Percentiles rank a stretch among this genome's conserved stretches.
Evolutionary conservation across 2,113 vertebrate species (phyloP).

Genomic region (Festucalex cinctus): DNA sequence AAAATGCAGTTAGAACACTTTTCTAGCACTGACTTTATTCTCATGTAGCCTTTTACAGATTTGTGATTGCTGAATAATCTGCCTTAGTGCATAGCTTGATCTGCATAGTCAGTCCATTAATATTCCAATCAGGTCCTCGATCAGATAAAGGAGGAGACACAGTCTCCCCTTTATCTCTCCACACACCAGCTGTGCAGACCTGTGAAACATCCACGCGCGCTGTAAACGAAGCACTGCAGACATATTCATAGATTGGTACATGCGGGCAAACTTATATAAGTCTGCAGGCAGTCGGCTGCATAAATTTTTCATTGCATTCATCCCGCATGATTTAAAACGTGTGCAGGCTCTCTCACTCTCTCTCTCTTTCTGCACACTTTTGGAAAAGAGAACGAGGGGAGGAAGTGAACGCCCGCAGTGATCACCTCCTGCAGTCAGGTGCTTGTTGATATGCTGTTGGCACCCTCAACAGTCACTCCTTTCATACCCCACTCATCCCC

Average conservation of each 20-base stretch:
- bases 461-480: constrained; percentile 47
- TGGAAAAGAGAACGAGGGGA: constrained; percentile 14
- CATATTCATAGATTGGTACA: constrained; percentile 47
- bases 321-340: constrained; percentile 56
- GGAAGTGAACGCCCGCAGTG: constrained; percentile 40
- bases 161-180: constrained; percentile 65
- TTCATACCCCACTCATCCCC: constrained; percentile 51
- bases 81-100: constrained; percentile 34
- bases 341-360: constrained; percentile 17
- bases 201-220: constrained; percentile 50
- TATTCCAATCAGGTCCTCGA: constrained; percentile 64
- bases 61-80: constrained; percentile 49
- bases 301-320: constrained; percentile 57
- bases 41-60: constrained; percentile 27
- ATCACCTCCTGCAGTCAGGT: constrained; percentile 54
- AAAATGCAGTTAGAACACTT: constrained; percentile 18
- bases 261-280: constrained; percentile 60
- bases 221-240: constrained; percentile 58
- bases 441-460: constrained; percentile 54
- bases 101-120: constrained; percentile 56
- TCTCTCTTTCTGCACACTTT: constrained; percentile 25
- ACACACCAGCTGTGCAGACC: constrained; percentile 66
- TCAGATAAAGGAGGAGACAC: constrained; percentile 59
- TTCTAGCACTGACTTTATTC: constrained; percentile 33
- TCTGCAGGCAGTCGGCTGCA: constrained; percentile 43